Evolutionary conservation across 2,888 invertebrate species (phyloP).

Genomic region (Elysia crispata): DNA sequence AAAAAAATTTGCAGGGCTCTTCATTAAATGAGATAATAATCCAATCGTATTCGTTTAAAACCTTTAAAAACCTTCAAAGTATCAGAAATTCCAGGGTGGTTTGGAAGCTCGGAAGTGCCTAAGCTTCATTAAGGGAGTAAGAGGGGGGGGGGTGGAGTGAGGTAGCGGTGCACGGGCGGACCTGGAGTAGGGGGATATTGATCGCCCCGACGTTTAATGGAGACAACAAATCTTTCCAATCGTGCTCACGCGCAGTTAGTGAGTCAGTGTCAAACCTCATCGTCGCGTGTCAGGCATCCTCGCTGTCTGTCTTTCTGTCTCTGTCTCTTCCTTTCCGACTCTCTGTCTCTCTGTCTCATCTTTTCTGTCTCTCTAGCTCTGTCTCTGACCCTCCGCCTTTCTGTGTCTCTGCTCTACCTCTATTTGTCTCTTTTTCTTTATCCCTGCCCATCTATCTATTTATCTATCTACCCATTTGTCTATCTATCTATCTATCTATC

Average conservation of each 20-base stretch:
- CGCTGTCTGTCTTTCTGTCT: neutral
- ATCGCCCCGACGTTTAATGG: no score
- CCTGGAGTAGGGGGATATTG: no score
- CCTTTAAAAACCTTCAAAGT: no score
- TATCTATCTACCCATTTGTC: neutral
- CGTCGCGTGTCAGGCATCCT: neutral
- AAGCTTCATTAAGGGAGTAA: no score
- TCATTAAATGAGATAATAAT: no score
- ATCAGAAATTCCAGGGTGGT: no score
- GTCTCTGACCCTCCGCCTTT: neutral
- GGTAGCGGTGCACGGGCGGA: no score
- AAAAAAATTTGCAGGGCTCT: no score
- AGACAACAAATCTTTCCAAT: neutral
- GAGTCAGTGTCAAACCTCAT: neutral
- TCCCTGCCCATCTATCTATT: no score
- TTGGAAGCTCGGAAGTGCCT: no score
- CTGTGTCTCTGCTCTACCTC: neutral
- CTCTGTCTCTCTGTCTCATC: constrained; percentile 1
- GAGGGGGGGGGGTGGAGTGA: no score
- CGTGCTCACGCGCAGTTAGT: neutral
- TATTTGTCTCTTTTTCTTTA: constrained; percentile 22
- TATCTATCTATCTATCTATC: neutral
- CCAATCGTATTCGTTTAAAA: no score
- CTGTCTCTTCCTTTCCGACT: neutral
- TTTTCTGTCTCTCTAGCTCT: constrained; percentile 16